These are phyloP conservation scores for Periophthalmus modestus DNA, from an alignment of 2,113 vertebrate species.

Conservation along the genomic window DNA sequence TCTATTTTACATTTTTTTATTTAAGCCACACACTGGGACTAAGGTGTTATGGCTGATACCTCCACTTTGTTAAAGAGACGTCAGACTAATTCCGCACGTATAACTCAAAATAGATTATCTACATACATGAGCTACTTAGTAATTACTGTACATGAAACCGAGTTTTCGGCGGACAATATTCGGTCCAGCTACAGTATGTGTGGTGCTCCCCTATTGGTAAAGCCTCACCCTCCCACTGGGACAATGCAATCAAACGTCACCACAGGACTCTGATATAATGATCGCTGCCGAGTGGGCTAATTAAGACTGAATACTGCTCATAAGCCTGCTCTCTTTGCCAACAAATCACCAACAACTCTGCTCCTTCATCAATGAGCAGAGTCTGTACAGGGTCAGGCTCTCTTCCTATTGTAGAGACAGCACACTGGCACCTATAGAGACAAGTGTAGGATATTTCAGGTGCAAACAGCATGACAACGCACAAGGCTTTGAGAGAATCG, in stretches of 20 bases:
- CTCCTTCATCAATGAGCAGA: constrained; percentile 51
- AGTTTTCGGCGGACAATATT: not conserved
- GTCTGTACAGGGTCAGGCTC: constrained; percentile 34
- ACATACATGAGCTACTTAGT: not conserved
- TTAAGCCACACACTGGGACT: no score
- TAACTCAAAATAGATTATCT: not conserved
- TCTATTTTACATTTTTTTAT: no score
- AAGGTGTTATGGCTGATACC: not conserved
- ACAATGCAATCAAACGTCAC: constrained; percentile 80
- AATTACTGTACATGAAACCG: not conserved
- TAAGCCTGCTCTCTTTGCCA: constrained; percentile 50
- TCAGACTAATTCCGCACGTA: not conserved
- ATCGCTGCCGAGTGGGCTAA: constrained; percentile 81
- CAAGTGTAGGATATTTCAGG: constrained; percentile 53
- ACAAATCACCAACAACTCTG: constrained; percentile 62
- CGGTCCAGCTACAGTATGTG: constrained; percentile 26
- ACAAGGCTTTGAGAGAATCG: constrained; percentile 59
- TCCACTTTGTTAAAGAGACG: not conserved
- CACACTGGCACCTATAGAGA: constrained; percentile 40
- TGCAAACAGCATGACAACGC: constrained; percentile 65
- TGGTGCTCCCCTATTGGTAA: constrained; percentile 53
- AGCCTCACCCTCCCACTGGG: constrained; percentile 60
- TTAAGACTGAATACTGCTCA: constrained; percentile 77
- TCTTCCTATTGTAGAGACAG: constrained; percentile 20
- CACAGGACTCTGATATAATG: constrained; percentile 85